Percentiles rank a stretch among this genome's conserved stretches.
phyloP scores from a whole-genome alignment of 1,140 invertebrate species.

The Drosophila obscura region DNA sequence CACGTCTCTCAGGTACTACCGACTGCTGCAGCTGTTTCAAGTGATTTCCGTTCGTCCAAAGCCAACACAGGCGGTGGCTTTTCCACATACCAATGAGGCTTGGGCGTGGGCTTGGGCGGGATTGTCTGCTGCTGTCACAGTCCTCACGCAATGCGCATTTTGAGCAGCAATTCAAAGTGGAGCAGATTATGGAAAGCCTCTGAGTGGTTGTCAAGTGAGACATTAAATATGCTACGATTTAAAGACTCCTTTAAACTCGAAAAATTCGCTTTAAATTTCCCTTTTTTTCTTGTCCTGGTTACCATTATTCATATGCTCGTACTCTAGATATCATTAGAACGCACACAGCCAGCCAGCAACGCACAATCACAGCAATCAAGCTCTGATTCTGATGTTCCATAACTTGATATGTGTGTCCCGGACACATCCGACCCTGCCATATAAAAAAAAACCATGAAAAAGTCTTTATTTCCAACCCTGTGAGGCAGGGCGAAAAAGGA shows the following conservation, averaged over 20 bases:
- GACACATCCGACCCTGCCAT: slow-evolving; percentile 44
- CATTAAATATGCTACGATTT: too few relatives aligned
- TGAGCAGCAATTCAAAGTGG: slow-evolving; percentile 52
- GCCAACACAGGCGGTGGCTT: slow-evolving; percentile 34
- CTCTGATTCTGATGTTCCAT: slow-evolving; percentile 18
- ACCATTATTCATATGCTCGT: slow-evolving; percentile 15
- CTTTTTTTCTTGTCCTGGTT: background rate
- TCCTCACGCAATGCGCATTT: slow-evolving; percentile 62
- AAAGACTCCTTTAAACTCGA: background rate
- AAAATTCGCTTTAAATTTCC: background rate
- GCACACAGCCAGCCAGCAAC: background rate
- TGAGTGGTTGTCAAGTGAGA: slow-evolving; percentile 31
- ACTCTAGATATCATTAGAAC: slow-evolving; percentile 14
- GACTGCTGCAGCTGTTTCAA: slow-evolving; percentile 50
- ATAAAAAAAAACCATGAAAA: slow-evolving; percentile 8
- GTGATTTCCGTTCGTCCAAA: slow-evolving; percentile 64
- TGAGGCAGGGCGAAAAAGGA: slow-evolving; percentile 12
- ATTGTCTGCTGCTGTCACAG: slow-evolving; percentile 21
- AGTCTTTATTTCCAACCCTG: slow-evolving; percentile 25
- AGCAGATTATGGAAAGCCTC: slow-evolving; percentile 37
- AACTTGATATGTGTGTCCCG: slow-evolving; percentile 38
- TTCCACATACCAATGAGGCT: slow-evolving; percentile 64
- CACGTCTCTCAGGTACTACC: slow-evolving; percentile 39
- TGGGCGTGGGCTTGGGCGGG: slow-evolving; percentile 5
- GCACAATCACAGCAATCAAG: slow-evolving; percentile 49